Evolutionary conservation across 2,113 vertebrate genomes (phyloP).

Genomic region (Nothobranchius kuhntae): DNA sequence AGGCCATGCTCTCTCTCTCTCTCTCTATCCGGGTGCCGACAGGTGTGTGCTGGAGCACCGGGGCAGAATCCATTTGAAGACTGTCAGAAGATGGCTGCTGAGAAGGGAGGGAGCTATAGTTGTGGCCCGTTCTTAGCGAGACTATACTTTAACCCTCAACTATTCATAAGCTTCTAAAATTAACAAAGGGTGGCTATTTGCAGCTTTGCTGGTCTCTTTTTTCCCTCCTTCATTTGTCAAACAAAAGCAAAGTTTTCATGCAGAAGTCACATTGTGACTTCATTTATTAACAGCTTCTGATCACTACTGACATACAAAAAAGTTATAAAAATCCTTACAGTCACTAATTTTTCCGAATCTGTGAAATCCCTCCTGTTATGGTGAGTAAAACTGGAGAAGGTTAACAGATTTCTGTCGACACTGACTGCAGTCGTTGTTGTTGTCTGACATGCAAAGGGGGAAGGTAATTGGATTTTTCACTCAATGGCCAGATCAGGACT

Average conservation of each 20-base stretch:
- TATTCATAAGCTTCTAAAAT: slow-evolving; percentile 19
- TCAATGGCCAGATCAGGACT: slow-evolving; percentile 19
- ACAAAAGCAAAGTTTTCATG: slow-evolving; percentile 14
- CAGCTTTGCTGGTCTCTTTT: neutral
- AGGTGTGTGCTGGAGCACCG: slow-evolving; percentile 63
- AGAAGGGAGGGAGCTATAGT: slow-evolving; percentile 58
- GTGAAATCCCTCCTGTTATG: neutral
- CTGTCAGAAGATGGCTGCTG: slow-evolving; percentile 48
- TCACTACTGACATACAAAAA: slow-evolving; percentile 12
- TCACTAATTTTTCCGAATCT: slow-evolving; percentile 1
- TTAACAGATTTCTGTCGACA: slow-evolving; percentile 23
- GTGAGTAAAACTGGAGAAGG: slow-evolving; percentile 21
- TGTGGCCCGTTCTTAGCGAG: slow-evolving; percentile 29
- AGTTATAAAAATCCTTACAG: slow-evolving; percentile 6
- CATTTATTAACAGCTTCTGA: slow-evolving; percentile 1
- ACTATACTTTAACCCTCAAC: slow-evolving; percentile 21
- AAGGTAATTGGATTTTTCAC: slow-evolving; percentile 34
- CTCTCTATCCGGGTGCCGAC: slow-evolving; percentile 57
- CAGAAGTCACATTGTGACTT: neutral
- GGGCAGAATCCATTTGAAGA: slow-evolving; percentile 65
- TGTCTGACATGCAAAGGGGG: slow-evolving; percentile 5
- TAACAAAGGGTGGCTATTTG: slow-evolving; percentile 6
- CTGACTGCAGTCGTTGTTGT: slow-evolving; percentile 24
- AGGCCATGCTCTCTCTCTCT: slow-evolving; percentile 39
- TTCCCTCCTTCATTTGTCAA: neutral